phyloP scores from a whole-genome alignment of 1,140 invertebrate genomes.

The Drosophila mauritiana region DNA sequence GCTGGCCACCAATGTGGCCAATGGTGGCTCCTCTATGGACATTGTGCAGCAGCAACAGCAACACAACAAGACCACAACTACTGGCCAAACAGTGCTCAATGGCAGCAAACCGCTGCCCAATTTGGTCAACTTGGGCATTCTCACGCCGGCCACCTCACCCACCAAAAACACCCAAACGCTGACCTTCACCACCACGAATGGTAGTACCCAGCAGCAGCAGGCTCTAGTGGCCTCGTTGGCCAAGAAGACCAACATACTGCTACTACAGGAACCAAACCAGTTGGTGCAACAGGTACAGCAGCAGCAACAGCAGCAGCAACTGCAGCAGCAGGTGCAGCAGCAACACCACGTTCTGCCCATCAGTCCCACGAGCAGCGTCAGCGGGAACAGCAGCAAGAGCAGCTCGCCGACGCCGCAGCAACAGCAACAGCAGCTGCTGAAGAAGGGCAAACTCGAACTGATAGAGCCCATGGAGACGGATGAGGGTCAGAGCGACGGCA shows the following conservation, averaged over 20 bases:
- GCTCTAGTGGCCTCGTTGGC: constrained; percentile 59
- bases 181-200: constrained; percentile 72
- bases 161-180: constrained; percentile 80
- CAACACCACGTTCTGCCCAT: constrained; percentile 74
- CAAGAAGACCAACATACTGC: constrained; percentile 61
- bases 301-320: constrained; percentile 50
- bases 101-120: constrained; percentile 70
- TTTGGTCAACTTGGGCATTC: constrained; percentile 85
- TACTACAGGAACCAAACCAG: constrained; percentile 62
- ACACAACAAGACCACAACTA: constrained; percentile 40
- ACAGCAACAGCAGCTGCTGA: constrained; percentile 30
- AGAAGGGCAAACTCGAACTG: constrained; percentile 54
- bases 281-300: constrained; percentile 47
- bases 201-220: constrained; percentile 59
- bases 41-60: constrained; percentile 64
- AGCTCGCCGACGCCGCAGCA: constrained; percentile 68
- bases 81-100: constrained; percentile 48
- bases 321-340: constrained; percentile 40
- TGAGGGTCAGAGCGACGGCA: constrained; percentile 44
- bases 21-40: constrained; percentile 54
- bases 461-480: constrained; percentile 73
- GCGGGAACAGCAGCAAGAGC: constrained; percentile 69
- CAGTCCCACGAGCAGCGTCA: constrained; percentile 77
- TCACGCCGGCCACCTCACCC: constrained; percentile 86
- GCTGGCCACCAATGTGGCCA: constrained; percentile 78